phyloP scores from a whole-genome alignment of 2,888 invertebrate genomes.

The Perdita meconis region DNA sequence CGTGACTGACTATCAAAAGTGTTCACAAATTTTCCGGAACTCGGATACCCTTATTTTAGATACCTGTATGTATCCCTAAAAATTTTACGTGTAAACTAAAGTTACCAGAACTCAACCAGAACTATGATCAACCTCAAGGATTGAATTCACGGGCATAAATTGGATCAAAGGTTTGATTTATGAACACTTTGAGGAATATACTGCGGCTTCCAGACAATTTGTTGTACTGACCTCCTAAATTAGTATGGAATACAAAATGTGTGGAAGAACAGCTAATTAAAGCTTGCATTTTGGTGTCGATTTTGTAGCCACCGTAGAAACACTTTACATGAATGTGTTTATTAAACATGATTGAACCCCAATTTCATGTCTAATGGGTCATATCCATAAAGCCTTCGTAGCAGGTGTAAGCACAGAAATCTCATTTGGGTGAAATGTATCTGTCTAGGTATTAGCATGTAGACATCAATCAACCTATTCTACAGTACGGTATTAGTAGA shows the following conservation, averaged over 20 bases:
- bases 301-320: not conserved
- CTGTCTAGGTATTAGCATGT: not conserved
- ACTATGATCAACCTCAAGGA: too few species aligned
- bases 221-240: too few species aligned
- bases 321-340: not conserved
- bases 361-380: not conserved
- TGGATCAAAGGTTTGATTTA: not conserved
- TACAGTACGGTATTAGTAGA: not conserved
- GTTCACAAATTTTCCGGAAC: too few species aligned
- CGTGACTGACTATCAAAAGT: too few species aligned
- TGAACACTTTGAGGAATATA: not conserved
- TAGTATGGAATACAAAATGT: too few species aligned
- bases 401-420: not conserved
- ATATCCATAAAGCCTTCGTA: not conserved
- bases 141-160: not conserved
- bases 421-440: slow-evolving; percentile 1
- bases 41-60: too few species aligned
- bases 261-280: not conserved
- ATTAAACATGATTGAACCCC: slow-evolving; percentile 18
- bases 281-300: not conserved
- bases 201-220: not conserved
- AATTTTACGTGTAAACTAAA: too few species aligned
- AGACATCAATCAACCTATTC: not conserved
- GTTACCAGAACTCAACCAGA: too few species aligned
- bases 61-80: slow-evolving; percentile 11